Conservation (phyloP, 37 sponge, comb jelly and placozoan genomes). For the Mnemiopsis leidyi region DNA sequence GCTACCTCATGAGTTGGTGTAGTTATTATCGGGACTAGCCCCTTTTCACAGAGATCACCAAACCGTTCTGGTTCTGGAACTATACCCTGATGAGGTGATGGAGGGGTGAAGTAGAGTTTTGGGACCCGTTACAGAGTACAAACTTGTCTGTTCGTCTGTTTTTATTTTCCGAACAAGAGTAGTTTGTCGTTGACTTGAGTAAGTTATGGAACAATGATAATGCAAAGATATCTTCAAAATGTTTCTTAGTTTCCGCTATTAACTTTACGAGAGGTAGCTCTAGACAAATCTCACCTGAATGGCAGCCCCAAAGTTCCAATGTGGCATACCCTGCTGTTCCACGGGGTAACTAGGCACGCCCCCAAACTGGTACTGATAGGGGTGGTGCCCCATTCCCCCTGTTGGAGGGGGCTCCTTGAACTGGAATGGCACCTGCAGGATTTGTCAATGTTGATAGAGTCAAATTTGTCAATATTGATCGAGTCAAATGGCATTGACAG, state of each 20-base stretch:
- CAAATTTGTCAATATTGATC: no score
- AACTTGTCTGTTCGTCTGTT: no score
- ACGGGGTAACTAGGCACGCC: not conserved
- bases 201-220: no score
- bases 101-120: no score
- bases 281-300: conserved; percentile 39
- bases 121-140: no score
- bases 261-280: no score
- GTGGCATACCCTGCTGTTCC: not conserved
- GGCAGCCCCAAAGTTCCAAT: conserved; percentile 28
- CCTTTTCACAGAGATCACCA: conserved; percentile 63
- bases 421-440: not conserved
- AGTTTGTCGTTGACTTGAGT: no score
- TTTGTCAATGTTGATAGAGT: no score
- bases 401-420: conserved; percentile 1
- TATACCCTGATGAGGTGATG: conserved; percentile 62
- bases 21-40: conserved; percentile 40
- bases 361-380: not conserved
- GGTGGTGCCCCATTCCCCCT: not conserved
- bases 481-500: no score
- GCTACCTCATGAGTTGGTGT: conserved; percentile 11
- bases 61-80: conserved; percentile 64
- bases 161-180: no score
- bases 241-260: no score
- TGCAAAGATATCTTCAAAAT: no score